A percentile compares a stretch with the other conserved stretches of the same genome.
Conservation (phyloP, 2,888 invertebrate genomes). For the Tubiluchus corallicola region DNA sequence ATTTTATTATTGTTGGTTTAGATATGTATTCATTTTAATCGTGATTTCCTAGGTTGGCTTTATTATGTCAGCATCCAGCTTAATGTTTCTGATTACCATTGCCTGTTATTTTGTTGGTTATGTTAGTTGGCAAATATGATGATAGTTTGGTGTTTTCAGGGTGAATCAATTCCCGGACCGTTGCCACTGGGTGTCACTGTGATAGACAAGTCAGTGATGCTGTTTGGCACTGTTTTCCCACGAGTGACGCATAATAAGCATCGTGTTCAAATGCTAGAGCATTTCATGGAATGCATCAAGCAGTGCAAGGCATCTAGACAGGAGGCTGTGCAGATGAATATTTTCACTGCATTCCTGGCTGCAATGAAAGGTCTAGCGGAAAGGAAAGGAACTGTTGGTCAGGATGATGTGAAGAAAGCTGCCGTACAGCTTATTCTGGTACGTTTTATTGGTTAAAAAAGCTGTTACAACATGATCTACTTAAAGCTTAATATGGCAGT, state of each 20-base stretch:
- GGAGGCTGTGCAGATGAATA: slow-evolving; percentile 81
- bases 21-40: too few species aligned
- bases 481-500: neutral
- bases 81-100: too few species aligned
- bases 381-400: slow-evolving; percentile 58
- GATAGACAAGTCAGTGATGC: slow-evolving; percentile 74
- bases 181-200: slow-evolving; percentile 87
- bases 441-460: slow-evolving; percentile 12
- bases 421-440: slow-evolving; percentile 55
- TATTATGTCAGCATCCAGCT: too few species aligned
- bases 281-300: slow-evolving; percentile 82
- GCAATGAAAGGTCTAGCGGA: slow-evolving; percentile 74
- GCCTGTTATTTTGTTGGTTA: too few species aligned
- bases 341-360: slow-evolving; percentile 75
- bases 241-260: slow-evolving; percentile 78
- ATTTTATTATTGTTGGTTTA: too few species aligned
- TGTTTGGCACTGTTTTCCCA: slow-evolving; percentile 87
- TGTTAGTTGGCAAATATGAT: too few species aligned
- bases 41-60: too few species aligned
- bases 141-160: too few species aligned
- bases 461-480: neutral
- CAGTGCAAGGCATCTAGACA: slow-evolving; percentile 72
- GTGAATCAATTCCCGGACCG: slow-evolving; percentile 26
- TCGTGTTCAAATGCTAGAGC: slow-evolving; percentile 87
- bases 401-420: slow-evolving; percentile 68